Conservation (phyloP, 2,797 vertebrate species). For the Podargus strigoides region DNA sequence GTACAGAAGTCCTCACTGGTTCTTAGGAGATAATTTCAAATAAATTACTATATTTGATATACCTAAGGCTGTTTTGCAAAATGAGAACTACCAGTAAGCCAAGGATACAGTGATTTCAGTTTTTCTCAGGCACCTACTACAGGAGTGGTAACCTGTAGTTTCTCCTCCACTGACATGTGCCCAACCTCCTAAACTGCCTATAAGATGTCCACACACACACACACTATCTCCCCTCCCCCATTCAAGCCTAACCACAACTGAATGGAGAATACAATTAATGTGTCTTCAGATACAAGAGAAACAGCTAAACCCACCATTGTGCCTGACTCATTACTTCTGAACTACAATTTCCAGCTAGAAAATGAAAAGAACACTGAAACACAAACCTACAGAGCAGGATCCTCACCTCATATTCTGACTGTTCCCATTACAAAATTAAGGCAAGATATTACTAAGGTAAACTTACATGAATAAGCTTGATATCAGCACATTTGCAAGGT, state of each 20-base stretch:
- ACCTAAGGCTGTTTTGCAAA: not conserved
- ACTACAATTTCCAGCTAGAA: not conserved
- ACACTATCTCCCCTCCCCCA: too few species aligned
- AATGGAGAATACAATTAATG: not conserved
- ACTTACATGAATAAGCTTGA: not conserved
- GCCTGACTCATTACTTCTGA: not conserved
- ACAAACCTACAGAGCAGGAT: not conserved
- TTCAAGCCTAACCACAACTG: not conserved
- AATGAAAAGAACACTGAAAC: not conserved
- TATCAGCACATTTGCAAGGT: not conserved
- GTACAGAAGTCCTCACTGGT: not conserved
- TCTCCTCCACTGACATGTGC: not conserved
- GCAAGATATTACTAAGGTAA: not conserved
- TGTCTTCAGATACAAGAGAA: not conserved
- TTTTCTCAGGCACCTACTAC: not conserved
- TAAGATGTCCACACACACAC: too few species aligned
- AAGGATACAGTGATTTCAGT: not conserved
- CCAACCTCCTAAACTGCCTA: not conserved
- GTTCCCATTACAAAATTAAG: not conserved
- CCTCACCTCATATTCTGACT: not conserved
- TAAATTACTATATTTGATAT: not conserved
- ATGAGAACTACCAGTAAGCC: not conserved
- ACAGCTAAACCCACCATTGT: not conserved
- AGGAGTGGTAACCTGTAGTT: not conserved
- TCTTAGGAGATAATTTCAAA: not conserved